Conservation (phyloP, 2,888 invertebrate genomes). For the Thereva nobilitata region DNA sequence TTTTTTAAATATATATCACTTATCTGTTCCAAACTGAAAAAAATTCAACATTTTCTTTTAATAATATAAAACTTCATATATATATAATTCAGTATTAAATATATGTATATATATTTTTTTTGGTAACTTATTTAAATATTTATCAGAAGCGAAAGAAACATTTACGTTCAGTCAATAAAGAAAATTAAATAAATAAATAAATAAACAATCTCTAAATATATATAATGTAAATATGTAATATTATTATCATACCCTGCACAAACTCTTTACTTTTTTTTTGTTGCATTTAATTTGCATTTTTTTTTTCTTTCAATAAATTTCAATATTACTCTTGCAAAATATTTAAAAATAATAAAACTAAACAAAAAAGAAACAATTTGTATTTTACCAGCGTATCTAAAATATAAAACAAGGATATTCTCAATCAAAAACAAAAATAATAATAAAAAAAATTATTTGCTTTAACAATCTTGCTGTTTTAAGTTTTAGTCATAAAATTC, state of each 20-base stretch:
- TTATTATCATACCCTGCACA: conserved; percentile 16
- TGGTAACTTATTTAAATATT: conserved; percentile 15
- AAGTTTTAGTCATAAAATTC: conserved; percentile 16
- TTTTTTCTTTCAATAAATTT: conserved; percentile 18
- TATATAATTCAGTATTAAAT: neutral
- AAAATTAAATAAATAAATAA: no score
- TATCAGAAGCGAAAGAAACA: conserved; percentile 34
- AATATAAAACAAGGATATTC: conserved; percentile 6
- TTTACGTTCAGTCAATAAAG: conserved; percentile 18
- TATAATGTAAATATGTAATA: conserved; percentile 14
- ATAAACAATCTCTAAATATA: conserved; percentile 31
- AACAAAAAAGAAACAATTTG: conserved; percentile 6
- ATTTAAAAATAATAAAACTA: conserved; percentile 9
- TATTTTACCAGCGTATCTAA: conserved; percentile 30
- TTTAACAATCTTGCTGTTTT: conserved; percentile 33
- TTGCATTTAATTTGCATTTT: conserved; percentile 22
- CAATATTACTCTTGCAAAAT: conserved; percentile 29
- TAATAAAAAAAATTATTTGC: neutral
- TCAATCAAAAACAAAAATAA: no score
- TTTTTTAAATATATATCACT: conserved; percentile 31
- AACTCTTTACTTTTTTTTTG: no score
- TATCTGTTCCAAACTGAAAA: conserved; percentile 42
- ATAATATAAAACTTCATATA: conserved; percentile 10
- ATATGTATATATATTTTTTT: conserved; percentile 12
- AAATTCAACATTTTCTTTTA: conserved; percentile 35